Evolutionary conservation across 2,797 vertebrate species (phyloP), one percentile per base, ranked within the genome.

Genomic region (Bothrops alternatus): DNA sequence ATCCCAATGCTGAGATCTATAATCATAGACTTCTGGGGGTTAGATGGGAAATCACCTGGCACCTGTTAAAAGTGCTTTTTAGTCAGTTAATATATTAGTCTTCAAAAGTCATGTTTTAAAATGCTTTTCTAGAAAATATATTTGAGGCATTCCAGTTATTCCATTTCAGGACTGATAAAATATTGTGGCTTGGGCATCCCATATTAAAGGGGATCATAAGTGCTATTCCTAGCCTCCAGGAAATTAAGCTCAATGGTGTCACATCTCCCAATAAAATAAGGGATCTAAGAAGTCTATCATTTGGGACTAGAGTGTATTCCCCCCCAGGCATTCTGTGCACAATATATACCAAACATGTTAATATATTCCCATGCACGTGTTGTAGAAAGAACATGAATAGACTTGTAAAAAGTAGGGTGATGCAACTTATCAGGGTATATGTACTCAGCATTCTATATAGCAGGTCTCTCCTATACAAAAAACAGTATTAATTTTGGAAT

Each of bases 51-150:
- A 96, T 96, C 93, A 73, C 95, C 94, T 95, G 96, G 94, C 96
- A 96, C 96, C 95, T 96, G 90, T 97, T 94, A 96, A 97, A 97
- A 97, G 97, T 96, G 96, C 96, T 96, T 92, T 93, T 92, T 90
- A 89, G 94, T 94, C 90, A 82, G 42, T 82, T 82, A 25, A 25
- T 25, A 82, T 82, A 82, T 82, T 94, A 95, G 95, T 89, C 90
- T 90, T 90, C 97, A 95, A 96, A 97, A 28, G 6, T 73, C 26
- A 82, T n/a, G 26, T 5, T 47, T 42, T 26, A n/a, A 78, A 53
- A 82, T 42, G 25, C 69, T 47, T 85, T 60, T 20, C 37, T 85
- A 12, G 8, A 85, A 78, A 47, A 60, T 73, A 53, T n/a, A 86
- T 86, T 86, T 55, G 6, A 58, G 7, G 12, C 23, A 55, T 37